Evolutionary conservation across 2,797 vertebrate genomes (phyloP), one percentile per base, ranked within the genome.

Genomic region (Echiichthys vipera): DNA sequence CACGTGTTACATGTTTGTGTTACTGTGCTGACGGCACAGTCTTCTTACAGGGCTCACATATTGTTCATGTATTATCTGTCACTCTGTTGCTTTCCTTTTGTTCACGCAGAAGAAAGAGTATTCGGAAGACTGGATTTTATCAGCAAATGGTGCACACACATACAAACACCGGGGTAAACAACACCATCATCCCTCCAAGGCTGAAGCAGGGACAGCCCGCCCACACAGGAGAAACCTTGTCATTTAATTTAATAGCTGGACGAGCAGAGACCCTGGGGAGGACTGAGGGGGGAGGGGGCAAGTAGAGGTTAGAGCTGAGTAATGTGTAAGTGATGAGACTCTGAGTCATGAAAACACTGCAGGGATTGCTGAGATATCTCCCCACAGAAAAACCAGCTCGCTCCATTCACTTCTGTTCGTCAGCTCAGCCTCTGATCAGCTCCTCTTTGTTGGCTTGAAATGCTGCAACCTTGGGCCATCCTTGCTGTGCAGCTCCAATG

Each of bases 291-390:
- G 27, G 39, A 42, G 65, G 73, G 66, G 67, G 66, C 69, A 58
- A 20, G 71, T 25, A 50, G 58, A 84, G 82, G 83, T 81, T 88
- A 78, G 40, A 77, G 76, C 80, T 84, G 84, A 90, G 62, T 85
- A 84, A 88, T 88, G 58, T 84, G 74, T 66, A 83, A 82, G 77
- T 39, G 67, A 84, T 74, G 75, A 81, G 74, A 55, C 58, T 87
- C 73, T 64, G 78, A 81, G 65, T 89, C 80, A 84, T 74, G 68
- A 53, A 71, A 81, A 79, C 74, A 71, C 74, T 67, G 54, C 62
- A 22, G 72, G 51, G 69, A 83, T 20, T 27, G 72, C 68, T 57
- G 62, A 68, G 72, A 55, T 77, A 69, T 79, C 53, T 64, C 59
- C 30, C 71, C 17, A 29, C 65, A 36, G 45, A 65, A 72, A 55